Base-by-base conservation (phyloP, 1,140 invertebrate species). In the Dermatophagoides farinae region DNA sequence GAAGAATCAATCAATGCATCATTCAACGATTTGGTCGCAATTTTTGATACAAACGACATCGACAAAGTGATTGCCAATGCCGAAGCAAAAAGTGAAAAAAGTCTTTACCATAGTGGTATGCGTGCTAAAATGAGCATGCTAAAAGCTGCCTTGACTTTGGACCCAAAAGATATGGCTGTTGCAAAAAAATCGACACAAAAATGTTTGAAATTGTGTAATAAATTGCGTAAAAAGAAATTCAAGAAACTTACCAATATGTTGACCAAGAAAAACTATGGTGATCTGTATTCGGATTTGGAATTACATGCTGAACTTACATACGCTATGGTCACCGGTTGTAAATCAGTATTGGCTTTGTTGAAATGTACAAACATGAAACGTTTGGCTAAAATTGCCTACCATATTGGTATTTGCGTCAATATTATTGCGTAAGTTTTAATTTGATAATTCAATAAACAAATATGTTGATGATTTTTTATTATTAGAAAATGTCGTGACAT, bases 281-380 rank as follows among this genome's bases (percentile, higher is more conserved):
- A 58, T 46, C 16, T 44, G 1, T 58, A 58, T 38, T 44, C 57
- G 39, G 58, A 60, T 50, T 10, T 49, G 4, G 58, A 60, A 50
- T 40, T 60, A n/a, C 58, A 60, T 43, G 58, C 58, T n/a, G 43
- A 50, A 41, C 23, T 60, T 6, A 60, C 46, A 4, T 60, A 60
- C 22, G 58, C 58, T 22, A 60, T 37, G 11, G 44, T 60, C 11
- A 50, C 31, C n/a, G 58, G 25, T 12, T 49, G 43, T n/a, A 50
- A 31, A 40, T 46, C 58, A 4, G 10, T 60, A 16, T 23, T 60
- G 44, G 43, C n/a, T 52, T 23, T 47, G 10, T 16, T 60, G 11
- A 50, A 50, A 16, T 49, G 43, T 38, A 51, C 47, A 6, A 60
- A 31, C 31, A 60, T 60, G 41, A 47, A 47, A 39, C n/a, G 23